These are phyloP conservation scores for Fukomys damarensis DNA, from an alignment of 2,113 vertebrate genomes.

Conservation along the genomic window DNA sequence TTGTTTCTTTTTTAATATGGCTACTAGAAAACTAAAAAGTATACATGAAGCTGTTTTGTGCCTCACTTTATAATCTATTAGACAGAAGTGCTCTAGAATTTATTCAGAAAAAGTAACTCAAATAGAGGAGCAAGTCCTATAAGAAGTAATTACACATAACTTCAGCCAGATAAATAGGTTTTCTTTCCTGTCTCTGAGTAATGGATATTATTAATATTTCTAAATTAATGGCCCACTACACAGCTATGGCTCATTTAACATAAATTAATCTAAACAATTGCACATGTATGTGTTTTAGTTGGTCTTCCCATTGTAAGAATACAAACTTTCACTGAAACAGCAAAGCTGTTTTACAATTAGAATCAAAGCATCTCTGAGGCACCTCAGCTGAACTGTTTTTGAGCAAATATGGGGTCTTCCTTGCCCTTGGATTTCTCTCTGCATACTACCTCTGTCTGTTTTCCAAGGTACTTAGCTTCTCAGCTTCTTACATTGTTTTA, in stretches of 20 bases:
- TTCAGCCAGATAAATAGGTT: conserved; percentile 67
- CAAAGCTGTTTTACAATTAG: not conserved
- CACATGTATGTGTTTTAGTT: conserved; percentile 39
- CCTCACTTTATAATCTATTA: not conserved
- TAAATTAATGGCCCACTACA: conserved; percentile 71
- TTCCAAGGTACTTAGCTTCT: not conserved
- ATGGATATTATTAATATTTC: conserved; percentile 73
- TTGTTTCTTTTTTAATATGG: not conserved
- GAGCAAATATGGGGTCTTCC: not conserved
- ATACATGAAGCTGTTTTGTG: not conserved
- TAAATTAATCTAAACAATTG: conserved; percentile 76
- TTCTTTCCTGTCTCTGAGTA: conserved; percentile 68
- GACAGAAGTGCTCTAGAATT: not conserved
- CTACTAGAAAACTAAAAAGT: not conserved
- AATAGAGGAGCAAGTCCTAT: not conserved
- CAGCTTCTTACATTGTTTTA: not conserved
- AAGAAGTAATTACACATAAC: conserved; percentile 71
- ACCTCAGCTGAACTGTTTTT: not conserved
- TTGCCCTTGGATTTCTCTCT: not conserved
- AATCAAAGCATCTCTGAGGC: not conserved
- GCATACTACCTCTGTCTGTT: not conserved
- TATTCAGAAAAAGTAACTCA: conserved; percentile 16
- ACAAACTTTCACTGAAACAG: conserved; percentile 36
- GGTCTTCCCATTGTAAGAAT: conserved; percentile 16
- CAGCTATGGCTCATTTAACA: conserved; percentile 70